Percentiles rank a stretch among this genome's conserved stretches.
Evolutionary conservation across 2,113 vertebrate genomes (phyloP).

Genomic region (Ia io): DNA sequence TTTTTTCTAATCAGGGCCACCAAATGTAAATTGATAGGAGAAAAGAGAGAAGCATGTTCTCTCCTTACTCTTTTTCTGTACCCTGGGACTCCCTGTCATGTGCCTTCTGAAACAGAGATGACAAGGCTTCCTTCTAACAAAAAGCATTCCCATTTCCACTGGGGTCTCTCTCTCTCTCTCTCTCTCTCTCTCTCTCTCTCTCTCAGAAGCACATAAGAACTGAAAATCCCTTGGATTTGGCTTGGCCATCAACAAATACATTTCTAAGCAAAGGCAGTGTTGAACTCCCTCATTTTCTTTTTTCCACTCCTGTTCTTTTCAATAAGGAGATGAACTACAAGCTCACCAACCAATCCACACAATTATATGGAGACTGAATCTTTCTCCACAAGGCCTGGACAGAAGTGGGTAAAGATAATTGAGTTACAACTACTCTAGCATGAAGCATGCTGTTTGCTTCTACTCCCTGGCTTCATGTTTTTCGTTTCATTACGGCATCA

Average conservation of each 20-base stretch:
- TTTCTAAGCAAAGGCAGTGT: neutral
- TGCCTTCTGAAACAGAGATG: neutral
- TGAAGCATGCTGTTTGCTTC: slow-evolving; percentile 23
- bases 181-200: neutral
- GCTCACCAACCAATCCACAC: neutral
- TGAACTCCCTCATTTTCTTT: slow-evolving; percentile 7
- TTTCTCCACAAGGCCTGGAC: neutral
- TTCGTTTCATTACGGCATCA: slow-evolving; percentile 19
- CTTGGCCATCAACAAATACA: neutral
- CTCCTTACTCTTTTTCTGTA: neutral
- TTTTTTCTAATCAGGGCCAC: neutral
- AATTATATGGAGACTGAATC: slow-evolving; percentile 25
- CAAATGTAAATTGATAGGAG: neutral
- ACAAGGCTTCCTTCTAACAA: neutral
- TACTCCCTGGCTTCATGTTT: slow-evolving; percentile 18
- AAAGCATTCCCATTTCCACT: neutral
- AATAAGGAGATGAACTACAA: slow-evolving; percentile 11
- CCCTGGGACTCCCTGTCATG: neutral
- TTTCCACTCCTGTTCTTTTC: slow-evolving; percentile 25
- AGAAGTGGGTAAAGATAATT: slow-evolving; percentile 49
- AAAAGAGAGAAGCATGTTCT: neutral
- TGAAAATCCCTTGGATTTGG: neutral
- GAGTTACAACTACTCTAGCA: neutral
- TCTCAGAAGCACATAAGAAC: neutral
- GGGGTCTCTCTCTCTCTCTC: neutral